Conservation (phyloP, 2,888 invertebrate species). For the Pseudoips prasinana region DNA sequence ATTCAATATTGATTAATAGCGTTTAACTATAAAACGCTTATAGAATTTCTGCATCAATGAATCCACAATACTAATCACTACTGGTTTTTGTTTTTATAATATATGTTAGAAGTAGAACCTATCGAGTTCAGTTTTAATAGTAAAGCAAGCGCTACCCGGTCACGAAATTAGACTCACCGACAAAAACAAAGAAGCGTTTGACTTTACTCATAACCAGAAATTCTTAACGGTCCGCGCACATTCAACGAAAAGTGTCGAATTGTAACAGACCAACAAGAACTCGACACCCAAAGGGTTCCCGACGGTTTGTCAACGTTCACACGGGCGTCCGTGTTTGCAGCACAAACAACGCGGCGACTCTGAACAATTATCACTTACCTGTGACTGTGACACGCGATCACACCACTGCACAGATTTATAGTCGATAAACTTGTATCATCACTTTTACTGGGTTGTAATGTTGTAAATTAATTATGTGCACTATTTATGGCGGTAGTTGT, state of each 20-base stretch:
- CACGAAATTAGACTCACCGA: no score
- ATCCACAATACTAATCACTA: no score
- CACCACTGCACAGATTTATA: constrained; percentile 77
- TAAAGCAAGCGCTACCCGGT: no score
- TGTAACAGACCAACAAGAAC: constrained; percentile 53
- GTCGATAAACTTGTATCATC: constrained; percentile 79
- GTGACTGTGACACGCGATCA: constrained; percentile 76
- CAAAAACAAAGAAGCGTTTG: constrained; percentile 19
- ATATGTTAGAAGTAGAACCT: no score
- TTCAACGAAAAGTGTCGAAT: constrained; percentile 53
- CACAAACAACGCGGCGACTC: constrained; percentile 67
- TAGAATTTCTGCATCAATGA: no score
- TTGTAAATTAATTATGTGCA: constrained; percentile 76
- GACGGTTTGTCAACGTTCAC: constrained; percentile 45
- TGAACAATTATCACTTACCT: constrained; percentile 80
- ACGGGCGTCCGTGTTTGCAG: constrained; percentile 58
- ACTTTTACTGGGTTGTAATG: constrained; percentile 77
- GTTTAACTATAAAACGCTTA: no score
- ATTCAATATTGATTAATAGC: no score
- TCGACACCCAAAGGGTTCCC: constrained; percentile 54
- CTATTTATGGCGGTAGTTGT: constrained; percentile 53
- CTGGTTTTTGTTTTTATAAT: no score
- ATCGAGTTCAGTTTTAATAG: no score
- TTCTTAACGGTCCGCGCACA: constrained; percentile 35
- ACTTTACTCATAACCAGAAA: constrained; percentile 30